Evolutionary conservation across 2,113 vertebrate genomes (phyloP), one percentile per base, ranked within the genome.

Genomic region (Scatophagus argus): DNA sequence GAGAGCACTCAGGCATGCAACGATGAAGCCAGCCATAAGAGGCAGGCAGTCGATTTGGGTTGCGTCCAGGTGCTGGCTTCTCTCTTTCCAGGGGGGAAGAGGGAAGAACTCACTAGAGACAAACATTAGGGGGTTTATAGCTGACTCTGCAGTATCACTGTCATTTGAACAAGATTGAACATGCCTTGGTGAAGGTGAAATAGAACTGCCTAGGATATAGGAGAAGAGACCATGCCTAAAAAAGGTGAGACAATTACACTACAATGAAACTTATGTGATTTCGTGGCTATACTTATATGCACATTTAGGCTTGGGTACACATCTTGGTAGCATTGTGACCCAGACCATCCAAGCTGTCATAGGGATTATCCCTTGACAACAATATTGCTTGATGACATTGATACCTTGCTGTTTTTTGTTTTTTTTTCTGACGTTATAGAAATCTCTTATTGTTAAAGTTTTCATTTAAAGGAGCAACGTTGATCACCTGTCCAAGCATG

Each of bases 71-170:
- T 79, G 67, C 63, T 52, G 69, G 77, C 65, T 23, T 70, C 74
- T 78, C 55, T 85, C 32, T 59, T 68, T 38, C 43, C 47, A 83
- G 32, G 52, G 32, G 29, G n/a, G 56, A 69, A 78, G 63, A 74
- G 63, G 47, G 58, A 83, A 83, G 52, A 81, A 66, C 75, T 88
- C 79, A 72, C 64, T 32, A 13, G 59, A 89, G 81, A 82, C 74
- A 68, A 78, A 78, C 84, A 82, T 85, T 80, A 77, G 77, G 16
- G 31, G 77, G 41, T 52, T 88, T 87, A 81, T 71, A 76, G 79
- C 83, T 90, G 87, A 86, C 74, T 81, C 78, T 62, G 81, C 64
- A 69, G 64, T 76, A 79, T 87, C 73, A 84, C 29, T 74, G 86
- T 69, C 71, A 83, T 83, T 82, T 71, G 56, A 79, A 76, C 78